A percentile compares a stretch with the other conserved stretches of the same genome.
phyloP scores from a whole-genome alignment of 2,113 vertebrate species.

The Mastomys coucha region DNA sequence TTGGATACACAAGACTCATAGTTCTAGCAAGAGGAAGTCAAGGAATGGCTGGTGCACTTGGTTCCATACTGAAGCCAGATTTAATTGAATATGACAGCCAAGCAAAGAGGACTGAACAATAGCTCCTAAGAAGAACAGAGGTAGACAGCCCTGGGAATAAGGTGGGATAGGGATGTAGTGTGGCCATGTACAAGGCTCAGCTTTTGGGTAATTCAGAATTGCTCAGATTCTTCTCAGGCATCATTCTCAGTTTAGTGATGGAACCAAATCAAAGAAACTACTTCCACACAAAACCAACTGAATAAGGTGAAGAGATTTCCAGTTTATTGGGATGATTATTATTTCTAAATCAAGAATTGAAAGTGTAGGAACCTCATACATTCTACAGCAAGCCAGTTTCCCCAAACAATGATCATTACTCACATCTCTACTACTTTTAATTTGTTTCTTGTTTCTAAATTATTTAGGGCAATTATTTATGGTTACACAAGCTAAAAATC shows the following conservation, averaged over 20 bases:
- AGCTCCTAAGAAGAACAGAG: not conserved
- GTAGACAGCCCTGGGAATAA: too few species aligned
- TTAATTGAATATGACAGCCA: accelerated
- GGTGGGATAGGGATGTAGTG: accelerated
- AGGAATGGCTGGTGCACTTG: not conserved
- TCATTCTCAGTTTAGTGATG: not conserved
- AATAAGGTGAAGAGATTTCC: constrained; percentile 10
- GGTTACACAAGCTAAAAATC: too few species aligned
- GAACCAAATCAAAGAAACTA: not conserved
- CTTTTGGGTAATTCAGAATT: not conserved
- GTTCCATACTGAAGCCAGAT: not conserved
- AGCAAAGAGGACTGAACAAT: not conserved
- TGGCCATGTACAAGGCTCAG: not conserved
- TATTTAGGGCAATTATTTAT: constrained; percentile 5
- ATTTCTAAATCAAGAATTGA: constrained; percentile 29
- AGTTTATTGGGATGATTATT: not conserved
- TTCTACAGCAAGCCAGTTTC: not conserved
- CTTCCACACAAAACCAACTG: not conserved
- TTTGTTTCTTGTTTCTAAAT: not conserved
- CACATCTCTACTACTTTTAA: not conserved
- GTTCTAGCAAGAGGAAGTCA: not conserved
- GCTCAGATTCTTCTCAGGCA: not conserved
- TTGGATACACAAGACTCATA: not conserved
- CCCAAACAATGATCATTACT: not conserved
- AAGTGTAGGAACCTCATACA: not conserved